Conservation (phyloP, 2,113 vertebrate species). For the Camelus dromedarius region DNA sequence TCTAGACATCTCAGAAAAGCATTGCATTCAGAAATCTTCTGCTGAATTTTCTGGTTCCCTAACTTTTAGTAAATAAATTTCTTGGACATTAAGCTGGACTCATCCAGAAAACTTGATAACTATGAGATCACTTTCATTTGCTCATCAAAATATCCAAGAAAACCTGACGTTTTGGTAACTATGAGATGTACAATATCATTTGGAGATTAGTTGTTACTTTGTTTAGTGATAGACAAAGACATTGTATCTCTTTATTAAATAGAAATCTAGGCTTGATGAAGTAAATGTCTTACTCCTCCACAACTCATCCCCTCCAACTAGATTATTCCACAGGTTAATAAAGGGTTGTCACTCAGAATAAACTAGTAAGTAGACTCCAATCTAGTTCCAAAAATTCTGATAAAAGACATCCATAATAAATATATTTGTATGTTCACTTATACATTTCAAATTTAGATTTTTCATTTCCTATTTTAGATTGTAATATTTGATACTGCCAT, state of each 20-base stretch:
- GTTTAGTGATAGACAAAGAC: neutral
- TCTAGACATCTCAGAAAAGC: slow-evolving; percentile 87
- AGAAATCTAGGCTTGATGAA: neutral
- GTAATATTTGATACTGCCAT: neutral
- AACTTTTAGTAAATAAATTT: slow-evolving; percentile 95
- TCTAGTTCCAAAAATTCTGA: neutral
- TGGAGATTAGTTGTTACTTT: slow-evolving; percentile 22
- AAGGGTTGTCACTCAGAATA: neutral
- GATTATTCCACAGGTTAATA: neutral
- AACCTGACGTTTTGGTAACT: slow-evolving; percentile 58
- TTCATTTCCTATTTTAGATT: neutral
- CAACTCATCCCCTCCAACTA: neutral
- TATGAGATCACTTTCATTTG: slow-evolving; percentile 93
- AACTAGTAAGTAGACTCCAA: neutral
- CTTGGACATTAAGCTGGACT: slow-evolving; percentile 92
- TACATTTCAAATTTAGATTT: neutral
- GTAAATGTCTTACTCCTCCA: neutral
- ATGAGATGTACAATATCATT: neutral
- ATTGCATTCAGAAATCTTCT: slow-evolving; percentile 95
- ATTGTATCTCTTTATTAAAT: neutral
- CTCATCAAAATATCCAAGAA: slow-evolving; percentile 84
- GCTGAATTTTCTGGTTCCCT: slow-evolving; percentile 94
- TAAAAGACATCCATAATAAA: neutral
- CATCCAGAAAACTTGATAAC: slow-evolving; percentile 92
- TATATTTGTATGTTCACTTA: neutral